phyloP scores from a whole-genome alignment of 2,113 vertebrate species.

The Proterorhinus semilunaris region DNA sequence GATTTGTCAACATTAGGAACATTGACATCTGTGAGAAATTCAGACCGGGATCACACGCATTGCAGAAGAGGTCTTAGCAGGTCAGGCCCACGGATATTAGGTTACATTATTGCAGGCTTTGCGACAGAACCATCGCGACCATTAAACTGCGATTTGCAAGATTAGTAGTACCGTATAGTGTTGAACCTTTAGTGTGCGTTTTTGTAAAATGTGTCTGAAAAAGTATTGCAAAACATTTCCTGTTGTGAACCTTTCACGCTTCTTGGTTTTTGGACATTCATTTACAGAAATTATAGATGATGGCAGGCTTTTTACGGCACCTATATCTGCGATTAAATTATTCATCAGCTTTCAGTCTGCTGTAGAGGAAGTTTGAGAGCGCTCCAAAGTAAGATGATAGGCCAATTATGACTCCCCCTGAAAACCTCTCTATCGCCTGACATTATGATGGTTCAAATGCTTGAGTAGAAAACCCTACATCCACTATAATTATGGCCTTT shows the following conservation, averaged over 20 bases:
- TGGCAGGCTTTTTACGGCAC: slow-evolving; percentile 10
- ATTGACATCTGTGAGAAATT: too few species aligned
- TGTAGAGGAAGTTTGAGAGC: slow-evolving; percentile 6
- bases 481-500: neutral
- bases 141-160: too few species aligned
- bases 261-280: neutral
- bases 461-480: neutral
- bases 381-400: slow-evolving; percentile 20
- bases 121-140: too few species aligned
- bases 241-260: neutral
- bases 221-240: too few species aligned
- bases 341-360: slow-evolving; percentile 25
- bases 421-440: slow-evolving; percentile 3
- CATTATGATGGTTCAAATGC: slow-evolving; percentile 2
- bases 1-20: too few species aligned
- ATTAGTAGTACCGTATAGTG: too few species aligned
- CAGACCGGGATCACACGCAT: too few species aligned
- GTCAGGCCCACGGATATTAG: too few species aligned
- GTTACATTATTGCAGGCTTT: too few species aligned
- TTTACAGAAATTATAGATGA: neutral
- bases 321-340: slow-evolving; percentile 52
- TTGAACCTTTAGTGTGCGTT: neutral
- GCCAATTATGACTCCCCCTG: slow-evolving; percentile 14
- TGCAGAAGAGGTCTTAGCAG: too few species aligned
- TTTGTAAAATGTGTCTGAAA: too few species aligned